Evolutionary conservation across 2,888 invertebrate species (phyloP).

Genomic region (Hypomecis atomaria): DNA sequence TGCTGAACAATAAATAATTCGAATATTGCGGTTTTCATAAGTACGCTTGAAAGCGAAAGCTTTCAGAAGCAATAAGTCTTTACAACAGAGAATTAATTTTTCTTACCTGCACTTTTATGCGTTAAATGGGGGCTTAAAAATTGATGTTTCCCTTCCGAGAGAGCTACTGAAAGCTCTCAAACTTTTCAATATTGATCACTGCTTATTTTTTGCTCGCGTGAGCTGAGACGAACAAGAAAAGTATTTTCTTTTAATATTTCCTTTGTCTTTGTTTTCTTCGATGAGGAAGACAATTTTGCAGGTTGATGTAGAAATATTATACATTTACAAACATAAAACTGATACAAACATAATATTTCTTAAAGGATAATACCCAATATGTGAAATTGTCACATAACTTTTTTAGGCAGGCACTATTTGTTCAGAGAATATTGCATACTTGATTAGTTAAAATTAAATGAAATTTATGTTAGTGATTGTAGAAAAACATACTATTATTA

Average conservation of each 20-base stretch:
- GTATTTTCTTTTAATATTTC: neutral
- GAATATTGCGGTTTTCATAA: slow-evolving; percentile 68
- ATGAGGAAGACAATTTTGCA: neutral
- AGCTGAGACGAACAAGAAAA: slow-evolving; percentile 3
- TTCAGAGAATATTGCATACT: too few species aligned
- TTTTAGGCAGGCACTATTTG: too few species aligned
- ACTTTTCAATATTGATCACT: slow-evolving; percentile 30
- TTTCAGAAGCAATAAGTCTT: slow-evolving; percentile 74
- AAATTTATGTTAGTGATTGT: too few species aligned
- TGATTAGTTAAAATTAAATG: too few species aligned
- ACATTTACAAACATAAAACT: too few species aligned
- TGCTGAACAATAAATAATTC: slow-evolving; percentile 76
- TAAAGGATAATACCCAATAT: too few species aligned
- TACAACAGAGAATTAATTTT: slow-evolving; percentile 74
- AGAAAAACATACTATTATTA: too few species aligned
- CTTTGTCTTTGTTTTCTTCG: neutral
- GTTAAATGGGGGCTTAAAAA: slow-evolving; percentile 48
- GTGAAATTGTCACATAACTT: too few species aligned
- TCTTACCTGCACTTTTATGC: slow-evolving; percentile 61
- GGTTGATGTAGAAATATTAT: neutral
- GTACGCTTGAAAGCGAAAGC: slow-evolving; percentile 68
- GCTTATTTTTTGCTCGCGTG: slow-evolving; percentile 21
- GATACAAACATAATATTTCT: too few species aligned
- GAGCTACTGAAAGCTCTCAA: slow-evolving; percentile 34
- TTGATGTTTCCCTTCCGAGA: slow-evolving; percentile 41